Evolutionary conservation across 2,113 vertebrate species (phyloP), one percentile per base, ranked within the genome.

Genomic region (Anthoscopus minutus): DNA sequence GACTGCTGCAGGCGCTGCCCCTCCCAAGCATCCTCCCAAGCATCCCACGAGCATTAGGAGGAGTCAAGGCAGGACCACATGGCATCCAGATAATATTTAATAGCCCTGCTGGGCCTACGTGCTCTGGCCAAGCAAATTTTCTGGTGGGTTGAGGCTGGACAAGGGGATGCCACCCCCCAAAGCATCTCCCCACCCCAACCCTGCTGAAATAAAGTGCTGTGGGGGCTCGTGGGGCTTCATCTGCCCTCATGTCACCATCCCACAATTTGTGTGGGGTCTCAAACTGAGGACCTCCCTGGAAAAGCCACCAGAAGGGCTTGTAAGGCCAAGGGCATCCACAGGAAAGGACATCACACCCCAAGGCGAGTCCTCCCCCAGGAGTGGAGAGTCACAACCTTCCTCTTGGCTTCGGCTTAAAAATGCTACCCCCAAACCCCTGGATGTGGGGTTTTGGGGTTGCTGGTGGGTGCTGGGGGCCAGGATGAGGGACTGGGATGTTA

Each of bases 51-150:
- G 57, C 4, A 38, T 76, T 4, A 86, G 1, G 24, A 69, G 2
- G 28, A 86, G 77, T 53, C 4, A 4, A 95, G 82, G 73, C 7
- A 16, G 56, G 33, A 95, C 54, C 33, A 4, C 2, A 0, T 44
- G 71, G 87, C 93, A 89, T 87, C 18, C 10, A 93, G 89, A 17
- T 54, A 85, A 89, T 45, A 54, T 97, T 96, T 93, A 97, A 97
- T 94, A 78, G 81, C 70, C 93, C 71, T 1, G 0, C 12, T 1
- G 60, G 94, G 87, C 83, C 82, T 10, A 71, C 3, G 69, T 87
- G 89, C 81, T 88, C 91, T 27, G 44, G 57, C 60, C 81, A 94
- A 91, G 87, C 70, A 81, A 53, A 65, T 69, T 61, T 78, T 74
- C 57, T 0, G 1, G 40, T 20, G 51, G 84, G 38, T 13, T 70